Evolutionary conservation across 2,113 vertebrate genomes (phyloP).

Genomic region (Daphoenositta chrysoptera): DNA sequence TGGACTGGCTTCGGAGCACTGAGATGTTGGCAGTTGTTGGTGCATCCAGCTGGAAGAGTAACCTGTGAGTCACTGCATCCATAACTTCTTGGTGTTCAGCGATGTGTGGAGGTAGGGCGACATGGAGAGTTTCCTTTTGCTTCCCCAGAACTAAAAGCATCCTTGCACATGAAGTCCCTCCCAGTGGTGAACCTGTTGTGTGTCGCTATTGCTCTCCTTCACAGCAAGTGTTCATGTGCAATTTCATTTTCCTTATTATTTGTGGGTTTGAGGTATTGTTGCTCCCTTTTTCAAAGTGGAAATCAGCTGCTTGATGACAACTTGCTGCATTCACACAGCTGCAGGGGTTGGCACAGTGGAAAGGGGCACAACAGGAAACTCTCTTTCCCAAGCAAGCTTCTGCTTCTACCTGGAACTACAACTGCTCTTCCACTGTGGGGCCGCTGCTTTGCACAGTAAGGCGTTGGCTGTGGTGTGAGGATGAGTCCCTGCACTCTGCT

Average conservation of each 20-base stretch:
- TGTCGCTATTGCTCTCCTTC: neutral
- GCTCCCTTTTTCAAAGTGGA: neutral
- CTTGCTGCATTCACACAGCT: neutral
- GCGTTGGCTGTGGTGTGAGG: neutral
- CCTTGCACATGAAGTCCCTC: neutral
- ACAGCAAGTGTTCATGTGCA: neutral
- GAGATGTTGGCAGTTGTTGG: neutral
- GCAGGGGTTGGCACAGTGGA: neutral
- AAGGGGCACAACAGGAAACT: neutral
- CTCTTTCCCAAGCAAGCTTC: neutral
- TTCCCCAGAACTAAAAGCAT: neutral
- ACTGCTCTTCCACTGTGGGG: neutral
- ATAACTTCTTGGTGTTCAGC: neutral
- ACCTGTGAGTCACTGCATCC: neutral
- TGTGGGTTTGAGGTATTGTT: neutral
- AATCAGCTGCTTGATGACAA: neutral
- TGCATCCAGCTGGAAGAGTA: slow-evolving; percentile 31
- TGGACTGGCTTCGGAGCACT: neutral
- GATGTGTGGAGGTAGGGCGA: neutral
- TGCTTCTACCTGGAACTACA: neutral
- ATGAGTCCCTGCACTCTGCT: neutral
- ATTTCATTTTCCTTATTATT: neutral
- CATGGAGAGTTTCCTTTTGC: neutral
- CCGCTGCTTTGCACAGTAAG: neutral
- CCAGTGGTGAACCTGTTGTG: neutral